Evolutionary conservation across 1,140 invertebrate species (phyloP).

Genomic region (Cataglyphis hispanica): DNA sequence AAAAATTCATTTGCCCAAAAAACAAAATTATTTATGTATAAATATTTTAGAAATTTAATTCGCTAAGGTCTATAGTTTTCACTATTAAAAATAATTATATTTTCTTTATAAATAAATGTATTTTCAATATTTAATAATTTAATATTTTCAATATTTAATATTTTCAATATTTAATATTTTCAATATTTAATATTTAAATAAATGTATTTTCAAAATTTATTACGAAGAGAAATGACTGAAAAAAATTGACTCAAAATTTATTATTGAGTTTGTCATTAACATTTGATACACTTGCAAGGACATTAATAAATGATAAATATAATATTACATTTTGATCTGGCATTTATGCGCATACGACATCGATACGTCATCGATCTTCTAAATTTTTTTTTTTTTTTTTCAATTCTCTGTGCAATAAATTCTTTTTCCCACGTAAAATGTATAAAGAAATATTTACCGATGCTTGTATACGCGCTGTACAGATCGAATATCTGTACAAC

Average conservation of each 20-base stretch:
- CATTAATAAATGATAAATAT: not conserved
- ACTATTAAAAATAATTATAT: too few relatives aligned
- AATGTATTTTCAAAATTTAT: not conserved
- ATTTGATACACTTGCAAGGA: too few relatives aligned
- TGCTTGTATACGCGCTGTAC: not conserved
- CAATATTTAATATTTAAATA: too few relatives aligned
- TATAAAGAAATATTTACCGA: slow-evolving; percentile 7
- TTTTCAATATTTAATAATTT: not conserved
- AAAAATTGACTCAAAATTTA: not conserved
- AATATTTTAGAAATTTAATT: slow-evolving; percentile 27
- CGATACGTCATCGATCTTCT: not conserved
- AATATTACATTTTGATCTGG: not conserved
- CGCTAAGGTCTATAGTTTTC: not conserved
- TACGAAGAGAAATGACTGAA: too few relatives aligned
- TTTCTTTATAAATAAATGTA: not conserved
- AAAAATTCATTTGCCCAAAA: slow-evolving; percentile 24
- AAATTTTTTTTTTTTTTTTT: slow-evolving; percentile 37
- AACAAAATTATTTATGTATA: slow-evolving; percentile 12
- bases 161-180: not conserved
- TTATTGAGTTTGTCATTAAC: not conserved
- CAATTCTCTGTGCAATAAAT: slow-evolving; percentile 12
- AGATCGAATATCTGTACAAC: slow-evolving; percentile 18
- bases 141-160: too few relatives aligned
- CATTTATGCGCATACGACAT: too few relatives aligned
- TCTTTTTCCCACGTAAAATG: not conserved